Evolutionary conservation across 2,888 invertebrate genomes (phyloP).

Genomic region (Hermaeophaga mercurialis): DNA sequence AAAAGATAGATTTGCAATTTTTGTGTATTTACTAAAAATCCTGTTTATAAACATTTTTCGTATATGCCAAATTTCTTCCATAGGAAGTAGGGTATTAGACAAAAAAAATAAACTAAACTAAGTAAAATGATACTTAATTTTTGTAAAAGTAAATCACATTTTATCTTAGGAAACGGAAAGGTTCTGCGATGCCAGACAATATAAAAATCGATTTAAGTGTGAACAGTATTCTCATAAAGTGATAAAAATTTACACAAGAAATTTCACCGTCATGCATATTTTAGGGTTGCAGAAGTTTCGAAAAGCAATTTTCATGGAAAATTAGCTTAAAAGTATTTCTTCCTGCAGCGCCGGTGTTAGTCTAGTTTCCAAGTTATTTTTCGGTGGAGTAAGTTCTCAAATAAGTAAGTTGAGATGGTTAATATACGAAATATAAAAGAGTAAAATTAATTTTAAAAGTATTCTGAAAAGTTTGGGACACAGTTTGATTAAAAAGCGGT

Average conservation of each 20-base stretch:
- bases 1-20: too few species aligned
- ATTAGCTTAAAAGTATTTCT: slow-evolving; percentile 21
- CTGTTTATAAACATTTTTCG: too few species aligned
- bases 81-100: too few species aligned
- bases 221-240: neutral
- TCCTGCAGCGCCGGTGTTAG: slow-evolving; percentile 12
- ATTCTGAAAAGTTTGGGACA: slow-evolving; percentile 17
- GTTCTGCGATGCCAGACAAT: too few species aligned
- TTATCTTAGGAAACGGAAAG: too few species aligned
- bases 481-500: slow-evolving; percentile 18
- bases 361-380: slow-evolving; percentile 31
- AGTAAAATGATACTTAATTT: too few species aligned
- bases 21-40: too few species aligned
- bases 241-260: neutral
- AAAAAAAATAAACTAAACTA: too few species aligned
- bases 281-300: slow-evolving; percentile 6
- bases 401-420: slow-evolving; percentile 25
- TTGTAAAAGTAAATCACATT: too few species aligned
- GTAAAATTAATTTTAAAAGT: slow-evolving; percentile 26
- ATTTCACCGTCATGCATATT: slow-evolving; percentile 1
- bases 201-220: neutral
- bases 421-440: slow-evolving; percentile 25
- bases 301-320: slow-evolving; percentile 27
- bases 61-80: too few species aligned
- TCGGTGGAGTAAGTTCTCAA: slow-evolving; percentile 19